phyloP scores from a whole-genome alignment of 2,113 vertebrate genomes.

The Nerophis lumbriciformis region DNA sequence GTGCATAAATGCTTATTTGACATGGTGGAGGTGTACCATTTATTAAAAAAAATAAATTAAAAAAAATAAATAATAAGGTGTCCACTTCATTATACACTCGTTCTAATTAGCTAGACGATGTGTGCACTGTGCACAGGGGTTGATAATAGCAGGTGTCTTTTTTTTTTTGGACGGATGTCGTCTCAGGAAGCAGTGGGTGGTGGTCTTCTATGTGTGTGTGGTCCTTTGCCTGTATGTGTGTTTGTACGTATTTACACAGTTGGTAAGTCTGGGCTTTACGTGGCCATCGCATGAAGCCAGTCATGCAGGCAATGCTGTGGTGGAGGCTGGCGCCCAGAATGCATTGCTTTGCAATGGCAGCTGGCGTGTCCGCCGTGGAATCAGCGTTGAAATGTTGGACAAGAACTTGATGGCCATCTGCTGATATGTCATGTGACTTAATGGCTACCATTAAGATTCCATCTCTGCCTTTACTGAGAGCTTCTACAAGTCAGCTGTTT shows the following conservation, averaged over 20 bases:
- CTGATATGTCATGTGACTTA: background rate
- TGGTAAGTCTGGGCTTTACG: slow-evolving; percentile 43
- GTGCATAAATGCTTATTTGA: background rate
- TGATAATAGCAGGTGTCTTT: slow-evolving; percentile 53
- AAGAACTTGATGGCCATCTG: background rate
- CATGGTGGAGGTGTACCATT: background rate
- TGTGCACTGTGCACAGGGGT: slow-evolving; percentile 6
- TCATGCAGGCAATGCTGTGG: background rate
- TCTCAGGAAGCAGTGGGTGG: slow-evolving; percentile 40
- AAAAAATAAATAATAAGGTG: background rate
- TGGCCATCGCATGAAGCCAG: slow-evolving; percentile 19
- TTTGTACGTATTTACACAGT: slow-evolving; percentile 60
- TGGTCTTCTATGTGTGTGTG: slow-evolving; percentile 21
- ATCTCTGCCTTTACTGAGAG: background rate
- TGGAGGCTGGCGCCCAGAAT: background rate
- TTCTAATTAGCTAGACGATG: slow-evolving; percentile 19
- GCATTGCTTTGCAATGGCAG: background rate
- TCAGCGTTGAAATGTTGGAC: background rate
- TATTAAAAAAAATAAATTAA: no score
- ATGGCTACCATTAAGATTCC: background rate
- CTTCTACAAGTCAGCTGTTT: background rate
- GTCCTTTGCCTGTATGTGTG: slow-evolving; percentile 42
- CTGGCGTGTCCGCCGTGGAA: background rate
- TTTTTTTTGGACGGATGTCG: slow-evolving; percentile 31
- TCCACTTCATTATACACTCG: slow-evolving; percentile 42